Evolutionary conservation across 1,140 invertebrate species (phyloP), one percentile per base, ranked within the genome.

Genomic region (Conus betulinus): DNA sequence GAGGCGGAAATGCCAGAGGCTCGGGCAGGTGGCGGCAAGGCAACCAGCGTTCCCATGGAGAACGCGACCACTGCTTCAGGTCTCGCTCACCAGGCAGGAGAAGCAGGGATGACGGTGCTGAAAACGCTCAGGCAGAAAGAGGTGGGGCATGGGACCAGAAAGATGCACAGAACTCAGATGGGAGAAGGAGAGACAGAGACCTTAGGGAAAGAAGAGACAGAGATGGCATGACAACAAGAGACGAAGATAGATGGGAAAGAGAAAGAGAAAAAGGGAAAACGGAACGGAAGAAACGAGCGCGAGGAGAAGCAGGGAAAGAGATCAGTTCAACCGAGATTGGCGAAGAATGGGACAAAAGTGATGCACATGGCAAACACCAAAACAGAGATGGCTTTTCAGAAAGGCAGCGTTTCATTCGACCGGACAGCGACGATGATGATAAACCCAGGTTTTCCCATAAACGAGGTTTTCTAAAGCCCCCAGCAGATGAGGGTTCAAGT

Each of bases 1-100:
- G 93, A 94, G 78, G 94, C 95, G 74, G 92, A 93, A 88, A 90
- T 85, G 81, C 85, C 67, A 57, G 87, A n/a, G 84, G 74, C 15
- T 91, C 86, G 84, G 25, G 86, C n/a, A 85, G 25, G 20, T 25
- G 71, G 1, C 27, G 60, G 5, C 15, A n/a, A 15, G n/a, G n/a
- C 79, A 71, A 60, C 25, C 25, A 86, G 84, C n/a, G 39, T 17
- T 23, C 17, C 13, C 60, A 17, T 13, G 39, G 27, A 82, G 60
- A 52, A 60, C 23, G 79, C 63, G 82, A n/a, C 57, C 23, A 23
- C 7, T 11, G 17, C 15, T 53, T 11, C 15, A 39, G 81, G n/a
- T 84, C 87, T 5, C 20, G 87, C n/a, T 88, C 87, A 67, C 87
- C 79, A 52, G 27, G 57, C 71, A 79, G 51, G 11, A 25, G 52